Percentiles rank a stretch among this genome's conserved stretches.
phyloP scores from a whole-genome alignment of 35 echinoderm and acorn worm genomes.

The Stichopus chloronotus region DNA sequence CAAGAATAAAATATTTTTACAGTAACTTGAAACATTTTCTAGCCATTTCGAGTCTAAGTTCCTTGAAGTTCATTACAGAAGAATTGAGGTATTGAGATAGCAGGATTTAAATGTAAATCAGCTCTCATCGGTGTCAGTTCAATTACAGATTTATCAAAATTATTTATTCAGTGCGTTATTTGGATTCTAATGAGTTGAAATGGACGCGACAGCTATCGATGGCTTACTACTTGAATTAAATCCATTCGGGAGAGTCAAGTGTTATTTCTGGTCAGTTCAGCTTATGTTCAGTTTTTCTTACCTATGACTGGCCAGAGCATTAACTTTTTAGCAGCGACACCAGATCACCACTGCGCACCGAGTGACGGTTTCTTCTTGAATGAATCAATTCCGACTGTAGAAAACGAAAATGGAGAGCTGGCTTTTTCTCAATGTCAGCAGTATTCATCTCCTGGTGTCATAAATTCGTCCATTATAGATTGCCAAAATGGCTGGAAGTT shows the following conservation, averaged over 20 bases:
- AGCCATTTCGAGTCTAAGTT: no score
- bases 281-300: conserved; percentile 28
- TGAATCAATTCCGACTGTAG: neutral
- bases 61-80: no score
- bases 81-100: no score
- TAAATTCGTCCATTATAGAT: neutral
- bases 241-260: conserved; percentile 28
- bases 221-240: neutral
- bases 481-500: conserved; percentile 19
- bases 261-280: neutral
- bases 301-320: conserved; percentile 34
- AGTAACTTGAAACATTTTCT: no score
- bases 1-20: no score
- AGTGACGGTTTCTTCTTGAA: conserved; percentile 9
- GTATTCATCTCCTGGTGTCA: neutral
- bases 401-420: neutral
- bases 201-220: neutral
- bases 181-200: neutral
- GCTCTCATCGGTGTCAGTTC: no score
- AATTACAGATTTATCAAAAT: no score
- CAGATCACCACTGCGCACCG: neutral
- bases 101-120: no score
- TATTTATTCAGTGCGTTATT: no score
- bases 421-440: neutral
- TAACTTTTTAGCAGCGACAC: conserved; percentile 30